Conservation (phyloP, 2,113 vertebrate species). For the Eulemur rufifrons region DNA sequence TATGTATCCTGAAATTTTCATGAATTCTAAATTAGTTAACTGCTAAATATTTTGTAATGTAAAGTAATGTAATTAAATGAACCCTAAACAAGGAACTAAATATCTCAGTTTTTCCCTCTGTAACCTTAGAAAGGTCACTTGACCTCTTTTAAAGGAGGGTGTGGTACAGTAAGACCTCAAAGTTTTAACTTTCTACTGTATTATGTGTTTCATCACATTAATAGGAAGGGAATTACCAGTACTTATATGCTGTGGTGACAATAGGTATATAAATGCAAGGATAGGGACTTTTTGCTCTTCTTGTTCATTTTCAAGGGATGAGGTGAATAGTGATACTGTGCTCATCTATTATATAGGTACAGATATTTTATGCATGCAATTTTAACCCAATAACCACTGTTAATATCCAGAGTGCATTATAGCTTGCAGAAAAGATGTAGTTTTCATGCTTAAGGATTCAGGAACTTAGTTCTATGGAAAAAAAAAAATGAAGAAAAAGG, state of each 20-base stretch:
- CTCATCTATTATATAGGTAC: neutral
- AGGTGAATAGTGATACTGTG: neutral
- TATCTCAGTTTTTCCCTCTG: neutral
- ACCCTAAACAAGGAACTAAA: neutral
- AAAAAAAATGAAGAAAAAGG: neutral
- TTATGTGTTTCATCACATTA: neutral
- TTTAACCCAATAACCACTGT: neutral
- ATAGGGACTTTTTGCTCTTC: neutral
- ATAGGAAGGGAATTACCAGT: neutral
- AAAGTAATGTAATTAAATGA: constrained; percentile 49
- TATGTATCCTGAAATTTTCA: constrained; percentile 49
- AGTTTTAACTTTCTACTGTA: neutral
- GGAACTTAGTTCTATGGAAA: neutral
- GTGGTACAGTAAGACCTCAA: neutral
- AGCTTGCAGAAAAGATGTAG: neutral
- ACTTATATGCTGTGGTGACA: neutral
- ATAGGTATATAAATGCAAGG: neutral
- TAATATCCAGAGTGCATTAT: neutral
- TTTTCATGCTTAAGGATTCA: neutral
- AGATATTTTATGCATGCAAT: neutral
- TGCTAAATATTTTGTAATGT: constrained; percentile 40
- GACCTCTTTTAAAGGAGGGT: neutral
- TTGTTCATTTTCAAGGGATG: neutral
- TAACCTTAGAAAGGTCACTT: neutral
- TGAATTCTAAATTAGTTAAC: constrained; percentile 48